Evolutionary conservation across 2,888 invertebrate genomes (phyloP), one percentile per base, ranked within the genome.

Genomic region (Perizoma flavofasciatum): DNA sequence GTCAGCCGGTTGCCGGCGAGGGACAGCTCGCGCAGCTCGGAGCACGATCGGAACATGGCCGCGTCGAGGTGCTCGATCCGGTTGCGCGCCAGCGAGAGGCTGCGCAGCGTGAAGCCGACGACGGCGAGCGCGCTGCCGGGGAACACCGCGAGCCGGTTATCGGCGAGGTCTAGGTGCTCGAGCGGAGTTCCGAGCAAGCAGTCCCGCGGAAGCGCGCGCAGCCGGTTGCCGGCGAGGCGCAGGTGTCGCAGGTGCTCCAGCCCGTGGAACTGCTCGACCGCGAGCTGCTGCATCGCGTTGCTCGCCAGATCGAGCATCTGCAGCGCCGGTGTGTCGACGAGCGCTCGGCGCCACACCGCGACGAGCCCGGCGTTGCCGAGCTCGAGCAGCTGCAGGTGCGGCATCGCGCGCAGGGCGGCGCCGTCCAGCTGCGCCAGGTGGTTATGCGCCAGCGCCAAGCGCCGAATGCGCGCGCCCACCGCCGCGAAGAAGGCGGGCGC

Each of bases 31-130:
- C 95, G 94, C 33, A 97, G 85, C 74, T 95, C 95, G 7, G 96
- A 94, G 32, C 95, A 81, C 0, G 80, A 70, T 46, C 77, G 95
- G 71, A 97, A 96, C 86, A 96, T 96, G 40, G 95, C 96, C 49
- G 95, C 95, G 77, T 97, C 97, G 51, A 97, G 89, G 75, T 96
- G 96, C 76, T 97, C 97, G 47, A 97, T 92, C 45, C 93, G 94
- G 81, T 97, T 97, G 59, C 93, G 91, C 0, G 95, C 93, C 73
- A 97, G 90, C 73, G 96, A 95, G 49, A 97, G 93, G 71, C 95
- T 94, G 33, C 96, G 92, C 68, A 97, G 80, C 0, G 96, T 96
- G 71, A 95, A 94, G 1, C 96, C 96, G 1, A 96, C 94, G 75
- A 95, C 95, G 2, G 94, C 93, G 64, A 97, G 92, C 0, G 96